Percentiles rank a stretch among this genome's conserved stretches.
Evolutionary conservation across 2,888 invertebrate species (phyloP).

Genomic region (Chymomyza caudatula): DNA sequence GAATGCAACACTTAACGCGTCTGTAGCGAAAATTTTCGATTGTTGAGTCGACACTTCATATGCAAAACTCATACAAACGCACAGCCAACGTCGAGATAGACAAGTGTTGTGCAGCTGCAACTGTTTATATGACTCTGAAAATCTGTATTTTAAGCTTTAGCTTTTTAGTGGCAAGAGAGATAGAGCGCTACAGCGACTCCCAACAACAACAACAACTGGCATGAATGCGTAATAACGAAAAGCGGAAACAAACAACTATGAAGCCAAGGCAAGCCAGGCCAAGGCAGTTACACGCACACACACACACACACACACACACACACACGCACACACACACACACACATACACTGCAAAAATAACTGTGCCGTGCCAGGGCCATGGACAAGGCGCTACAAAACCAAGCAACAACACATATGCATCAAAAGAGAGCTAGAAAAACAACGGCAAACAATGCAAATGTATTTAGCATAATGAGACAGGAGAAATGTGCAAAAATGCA

Average conservation of each 20-base stretch:
- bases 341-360: neutral
- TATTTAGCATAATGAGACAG: conserved; percentile 75
- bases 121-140: conserved; percentile 52
- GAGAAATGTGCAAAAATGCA: conserved; percentile 75
- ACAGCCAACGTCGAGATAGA: conserved; percentile 6
- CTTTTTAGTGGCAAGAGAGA: conserved; percentile 48
- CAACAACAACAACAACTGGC: conserved; percentile 52
- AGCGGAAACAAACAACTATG: conserved; percentile 72
- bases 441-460: conserved; percentile 75
- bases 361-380: conserved; percentile 11
- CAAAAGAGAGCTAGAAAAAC: conserved; percentile 74
- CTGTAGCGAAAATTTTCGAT: conserved; percentile 70
- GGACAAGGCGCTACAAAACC: neutral
- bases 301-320: conserved; percentile 34
- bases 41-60: conserved; percentile 73
- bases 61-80: conserved; percentile 55
- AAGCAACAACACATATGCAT: conserved; percentile 72
- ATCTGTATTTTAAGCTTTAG: conserved; percentile 72
- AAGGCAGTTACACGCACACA: conserved; percentile 1
- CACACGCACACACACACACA: neutral
- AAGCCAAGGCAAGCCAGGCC: conserved; percentile 55
- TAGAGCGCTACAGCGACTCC: neutral
- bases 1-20: conserved; percentile 62
- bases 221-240: conserved; percentile 73
- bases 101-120: conserved; percentile 15